These are phyloP conservation scores for Apodemus agrarius DNA, from an alignment of 2,797 vertebrate species.

Conservation along the genomic window DNA sequence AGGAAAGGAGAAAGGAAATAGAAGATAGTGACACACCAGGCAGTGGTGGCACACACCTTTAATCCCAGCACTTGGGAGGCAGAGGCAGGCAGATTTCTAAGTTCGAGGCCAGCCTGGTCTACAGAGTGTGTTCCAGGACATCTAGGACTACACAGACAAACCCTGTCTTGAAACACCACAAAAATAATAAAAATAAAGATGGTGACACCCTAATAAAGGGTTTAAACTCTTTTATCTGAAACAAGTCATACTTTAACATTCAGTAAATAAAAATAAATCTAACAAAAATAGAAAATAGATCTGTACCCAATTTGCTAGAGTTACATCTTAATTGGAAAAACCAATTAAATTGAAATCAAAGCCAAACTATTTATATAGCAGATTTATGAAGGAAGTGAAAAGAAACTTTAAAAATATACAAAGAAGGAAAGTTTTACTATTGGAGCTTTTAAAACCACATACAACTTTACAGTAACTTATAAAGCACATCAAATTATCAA, in stretches of 20 bases:
- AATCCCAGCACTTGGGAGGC: too few species aligned
- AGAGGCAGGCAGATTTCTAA: too few species aligned
- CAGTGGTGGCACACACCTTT: too few species aligned
- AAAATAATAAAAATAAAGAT: not conserved
- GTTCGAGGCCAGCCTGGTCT: too few species aligned
- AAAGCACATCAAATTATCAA: not conserved
- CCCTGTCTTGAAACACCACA: too few species aligned
- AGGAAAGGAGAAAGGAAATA: not conserved
- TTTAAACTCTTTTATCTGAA: not conserved
- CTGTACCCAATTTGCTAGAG: not conserved
- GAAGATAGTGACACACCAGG: not conserved
- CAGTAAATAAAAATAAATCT: not conserved
- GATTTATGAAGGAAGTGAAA: not conserved
- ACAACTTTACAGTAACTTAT: not conserved
- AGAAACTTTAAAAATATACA: not conserved
- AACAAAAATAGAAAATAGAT: not conserved
- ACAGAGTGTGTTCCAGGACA: too few species aligned
- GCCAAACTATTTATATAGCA: not conserved
- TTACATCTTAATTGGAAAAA: not conserved
- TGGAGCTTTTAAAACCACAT: not conserved
- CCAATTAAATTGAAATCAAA: not conserved
- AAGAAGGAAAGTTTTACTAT: not conserved
- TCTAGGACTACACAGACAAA: too few species aligned
- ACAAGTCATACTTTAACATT: not conserved
- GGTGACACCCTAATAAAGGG: not conserved